Evolutionary conservation across 2,113 vertebrate genomes (phyloP), one percentile per base, ranked within the genome.

Genomic region (Podocnemis expansa): DNA sequence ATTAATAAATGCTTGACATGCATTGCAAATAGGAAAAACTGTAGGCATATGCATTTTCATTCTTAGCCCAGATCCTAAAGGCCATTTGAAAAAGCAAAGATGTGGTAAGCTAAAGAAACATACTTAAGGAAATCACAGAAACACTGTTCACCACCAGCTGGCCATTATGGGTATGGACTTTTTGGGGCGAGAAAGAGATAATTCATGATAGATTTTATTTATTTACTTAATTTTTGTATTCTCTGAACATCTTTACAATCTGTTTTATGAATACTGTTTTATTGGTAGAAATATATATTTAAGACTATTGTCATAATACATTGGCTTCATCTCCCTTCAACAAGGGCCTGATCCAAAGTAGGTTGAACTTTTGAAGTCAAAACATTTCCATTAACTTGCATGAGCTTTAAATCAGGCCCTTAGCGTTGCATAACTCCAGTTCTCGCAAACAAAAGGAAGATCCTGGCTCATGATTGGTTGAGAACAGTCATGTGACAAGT

Each of bases 1-100:
- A 43, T 25, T 43, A 75, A 75, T 34, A 63, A 1, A 4, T 4
- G 4, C 0, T 0, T 13, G 9, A 34, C 47, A 1, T 0, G 38
- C 56, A n/a, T 0, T 0, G 58, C 14, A 27, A 19, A 38, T 21
- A 13, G 29, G 47, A 86, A 56, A 60, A 83, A 10, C 41, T 11
- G 38, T 11, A 24, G 38, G 10, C 21, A 11, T 11, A 38, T 22
- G n/a, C 67, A 22, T 24, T 73, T 73, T 38, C 67, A 10, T 41
- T 73, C 67, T 38, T 10, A 38, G 67, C 21, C 21, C 38, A 10
- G n/a, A 34, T 38, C 38, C 19, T 41, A 73, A 73, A 22, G 67
- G 67, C 67, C 41, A 8, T 38, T 73, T 22, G n/a, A 84, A 49
- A 85, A 88, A 73, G 78, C 45, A 41, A 45, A 79, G 3, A 22